Conservation (phyloP, 2,113 vertebrate species). For the Pipra filicauda region DNA sequence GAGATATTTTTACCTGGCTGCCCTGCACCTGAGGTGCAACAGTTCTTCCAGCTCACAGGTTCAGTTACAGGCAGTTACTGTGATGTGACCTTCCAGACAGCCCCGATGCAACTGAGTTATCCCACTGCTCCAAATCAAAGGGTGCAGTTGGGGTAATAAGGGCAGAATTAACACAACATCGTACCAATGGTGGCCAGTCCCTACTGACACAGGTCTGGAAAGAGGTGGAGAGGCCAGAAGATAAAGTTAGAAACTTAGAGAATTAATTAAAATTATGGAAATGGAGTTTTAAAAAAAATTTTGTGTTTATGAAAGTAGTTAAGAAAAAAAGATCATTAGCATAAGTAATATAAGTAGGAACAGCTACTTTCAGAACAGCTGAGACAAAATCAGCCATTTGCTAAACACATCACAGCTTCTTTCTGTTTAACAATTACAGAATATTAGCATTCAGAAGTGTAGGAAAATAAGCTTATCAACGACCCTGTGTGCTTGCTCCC, state of each 20-base stretch:
- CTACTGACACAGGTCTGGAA: not conserved
- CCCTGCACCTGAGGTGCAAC: not conserved
- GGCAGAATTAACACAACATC: not conserved
- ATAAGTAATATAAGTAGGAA: not conserved
- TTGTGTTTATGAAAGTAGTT: constrained; percentile 9
- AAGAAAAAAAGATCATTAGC: not conserved
- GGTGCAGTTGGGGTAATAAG: not conserved
- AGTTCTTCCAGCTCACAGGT: not conserved
- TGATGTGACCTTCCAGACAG: not conserved
- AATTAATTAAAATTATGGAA: constrained; percentile 50
- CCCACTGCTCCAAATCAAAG: not conserved
- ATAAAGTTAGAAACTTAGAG: not conserved
- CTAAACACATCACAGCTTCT: constrained; percentile 2
- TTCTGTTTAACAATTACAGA: constrained; percentile 30
- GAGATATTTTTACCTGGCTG: not conserved
- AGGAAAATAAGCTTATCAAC: constrained; percentile 1
- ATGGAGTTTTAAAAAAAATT: constrained; percentile 24
- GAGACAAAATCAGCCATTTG: constrained; percentile 4
- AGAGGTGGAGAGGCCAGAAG: not conserved
- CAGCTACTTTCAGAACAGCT: not conserved
- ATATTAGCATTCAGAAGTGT: constrained; percentile 1
- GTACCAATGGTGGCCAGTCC: not conserved
- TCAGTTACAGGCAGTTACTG: not conserved
- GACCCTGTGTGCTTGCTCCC: not conserved
- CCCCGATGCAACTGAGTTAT: not conserved